phyloP scores from a whole-genome alignment of 2,113 vertebrate genomes.

The Pycnonotus jocosus region DNA sequence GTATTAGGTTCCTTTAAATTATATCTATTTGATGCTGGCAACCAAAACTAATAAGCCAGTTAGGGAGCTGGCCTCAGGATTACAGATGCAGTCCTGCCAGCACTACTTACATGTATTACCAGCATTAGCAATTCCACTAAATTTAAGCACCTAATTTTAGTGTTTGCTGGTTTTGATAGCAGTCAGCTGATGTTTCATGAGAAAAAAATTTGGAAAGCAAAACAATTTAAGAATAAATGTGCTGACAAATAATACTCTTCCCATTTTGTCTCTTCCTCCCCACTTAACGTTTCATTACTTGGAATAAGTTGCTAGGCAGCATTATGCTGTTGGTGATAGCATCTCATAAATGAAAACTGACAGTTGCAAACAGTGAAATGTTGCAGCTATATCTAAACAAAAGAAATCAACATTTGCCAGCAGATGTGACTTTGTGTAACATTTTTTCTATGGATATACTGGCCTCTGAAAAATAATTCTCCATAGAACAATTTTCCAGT shows the following conservation, averaged over 20 bases:
- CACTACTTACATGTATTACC: not conserved
- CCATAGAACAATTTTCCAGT: not conserved
- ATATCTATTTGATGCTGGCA: not conserved
- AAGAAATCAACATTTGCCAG: not conserved
- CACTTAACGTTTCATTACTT: not conserved
- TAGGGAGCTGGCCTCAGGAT: conserved; percentile 1
- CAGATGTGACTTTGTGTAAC: not conserved
- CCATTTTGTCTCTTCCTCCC: not conserved
- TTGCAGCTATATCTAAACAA: not conserved
- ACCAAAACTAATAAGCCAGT: conserved; percentile 1
- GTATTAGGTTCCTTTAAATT: not conserved
- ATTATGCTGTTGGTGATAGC: not conserved
- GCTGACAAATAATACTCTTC: not conserved
- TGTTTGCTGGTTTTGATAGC: not conserved
- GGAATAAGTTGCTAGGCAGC: conserved; percentile 28
- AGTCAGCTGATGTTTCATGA: not conserved
- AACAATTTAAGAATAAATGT: not conserved
- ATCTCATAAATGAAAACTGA: conserved; percentile 1
- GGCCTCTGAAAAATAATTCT: not conserved
- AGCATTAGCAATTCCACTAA: not conserved
- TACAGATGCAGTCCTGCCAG: not conserved
- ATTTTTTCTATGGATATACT: not conserved
- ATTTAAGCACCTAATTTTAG: conserved; percentile 21
- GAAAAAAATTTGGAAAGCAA: not conserved
- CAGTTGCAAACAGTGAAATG: not conserved